These are phyloP conservation scores for Lithodes maja DNA, from an alignment of 2,888 invertebrate genomes.

Conservation along the genomic window DNA sequence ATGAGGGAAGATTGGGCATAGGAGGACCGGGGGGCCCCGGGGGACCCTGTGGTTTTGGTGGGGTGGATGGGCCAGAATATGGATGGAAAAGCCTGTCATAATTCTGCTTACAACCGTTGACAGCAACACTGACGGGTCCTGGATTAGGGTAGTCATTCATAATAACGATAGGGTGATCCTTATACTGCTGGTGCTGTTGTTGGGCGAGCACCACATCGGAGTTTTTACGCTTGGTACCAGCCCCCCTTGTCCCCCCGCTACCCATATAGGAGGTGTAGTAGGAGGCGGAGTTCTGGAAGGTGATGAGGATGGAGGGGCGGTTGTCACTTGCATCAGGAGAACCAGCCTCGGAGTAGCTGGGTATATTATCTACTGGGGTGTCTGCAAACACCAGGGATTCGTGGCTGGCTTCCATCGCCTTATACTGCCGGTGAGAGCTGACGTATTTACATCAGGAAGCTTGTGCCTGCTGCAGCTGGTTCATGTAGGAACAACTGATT, in stretches of 20 bases:
- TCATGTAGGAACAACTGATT: too few relatives aligned
- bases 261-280: constrained; percentile 65
- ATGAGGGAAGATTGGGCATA: constrained; percentile 43
- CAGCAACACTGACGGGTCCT: constrained; percentile 43
- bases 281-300: constrained; percentile 61
- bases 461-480: too few relatives aligned
- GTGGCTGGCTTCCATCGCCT: too few relatives aligned
- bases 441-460: too few relatives aligned
- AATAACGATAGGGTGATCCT: constrained; percentile 49
- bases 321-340: constrained; percentile 22
- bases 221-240: constrained; percentile 24
- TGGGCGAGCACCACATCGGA: not conserved
- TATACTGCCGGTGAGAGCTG: too few relatives aligned
- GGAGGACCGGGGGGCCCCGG: constrained; percentile 45
- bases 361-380: constrained; percentile 1
- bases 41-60: constrained; percentile 37
- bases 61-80: not conserved
- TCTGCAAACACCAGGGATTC: too few relatives aligned
- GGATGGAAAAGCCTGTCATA: constrained; percentile 23
- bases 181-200: not conserved
- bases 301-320: constrained; percentile 56
- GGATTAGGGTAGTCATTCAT: constrained; percentile 60
- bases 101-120: constrained; percentile 44
- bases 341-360: constrained; percentile 24
- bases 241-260: constrained; percentile 27